These are phyloP conservation scores for Taeniopygia guttata DNA, from an alignment of 2,797 vertebrate genomes.

Conservation along the genomic window DNA sequence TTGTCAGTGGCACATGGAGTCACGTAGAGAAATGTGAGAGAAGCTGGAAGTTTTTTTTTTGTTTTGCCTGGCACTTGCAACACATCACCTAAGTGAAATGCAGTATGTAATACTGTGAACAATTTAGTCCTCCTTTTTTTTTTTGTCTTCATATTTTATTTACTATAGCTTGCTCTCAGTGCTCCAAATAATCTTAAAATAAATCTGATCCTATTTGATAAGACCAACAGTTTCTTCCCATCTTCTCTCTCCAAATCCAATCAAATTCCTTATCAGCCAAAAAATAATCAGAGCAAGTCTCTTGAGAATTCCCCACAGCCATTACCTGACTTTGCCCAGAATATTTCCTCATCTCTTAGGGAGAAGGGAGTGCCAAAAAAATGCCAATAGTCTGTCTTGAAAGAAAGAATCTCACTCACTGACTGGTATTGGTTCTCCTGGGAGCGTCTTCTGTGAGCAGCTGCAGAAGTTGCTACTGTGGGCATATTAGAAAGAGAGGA, in stretches of 20 bases:
- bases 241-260: conserved; percentile 4
- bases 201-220: conserved; percentile 40
- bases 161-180: conserved; percentile 1
- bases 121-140: conserved; percentile 17
- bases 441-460: neutral
- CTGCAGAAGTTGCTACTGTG: neutral
- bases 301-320: neutral
- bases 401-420: neutral
- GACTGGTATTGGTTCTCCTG: neutral
- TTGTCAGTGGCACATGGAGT: neutral
- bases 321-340: neutral
- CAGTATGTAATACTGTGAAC: neutral
- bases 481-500: neutral
- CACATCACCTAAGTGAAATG: neutral
- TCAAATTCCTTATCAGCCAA: conserved; percentile 16
- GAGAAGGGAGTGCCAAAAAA: neutral
- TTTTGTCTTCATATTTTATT: conserved; percentile 48
- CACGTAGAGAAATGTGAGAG: neutral
- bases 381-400: neutral
- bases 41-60: neutral
- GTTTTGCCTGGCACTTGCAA: neutral
- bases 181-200: conserved; percentile 44
- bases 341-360: neutral
- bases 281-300: conserved; percentile 12
- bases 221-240: neutral